A percentile compares a stretch with the other conserved stretches of the same genome.
phyloP scores from a whole-genome alignment of 2,888 invertebrate genomes.

The Chrysina gloriosa region DNA sequence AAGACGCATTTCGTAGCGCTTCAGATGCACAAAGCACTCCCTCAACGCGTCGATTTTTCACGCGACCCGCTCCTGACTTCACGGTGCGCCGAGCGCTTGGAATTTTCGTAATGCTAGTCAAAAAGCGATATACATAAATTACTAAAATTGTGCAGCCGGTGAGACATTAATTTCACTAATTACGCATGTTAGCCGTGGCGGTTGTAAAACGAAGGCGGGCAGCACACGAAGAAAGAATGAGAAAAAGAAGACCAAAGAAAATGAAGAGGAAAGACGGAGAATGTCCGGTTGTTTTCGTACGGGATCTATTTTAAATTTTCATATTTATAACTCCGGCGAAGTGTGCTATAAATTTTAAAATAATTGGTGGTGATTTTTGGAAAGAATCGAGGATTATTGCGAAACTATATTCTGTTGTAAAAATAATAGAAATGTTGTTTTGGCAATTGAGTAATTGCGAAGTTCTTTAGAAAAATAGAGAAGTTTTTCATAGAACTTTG shows the following conservation, averaged over 20 bases:
- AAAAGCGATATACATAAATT: constrained; percentile 33
- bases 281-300: not conserved
- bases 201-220: not conserved
- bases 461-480: too few relatives aligned
- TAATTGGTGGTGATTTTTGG: not conserved
- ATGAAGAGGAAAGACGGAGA: not conserved
- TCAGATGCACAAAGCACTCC: not conserved
- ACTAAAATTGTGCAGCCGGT: constrained; percentile 39
- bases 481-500: too few relatives aligned
- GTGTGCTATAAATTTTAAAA: constrained; percentile 9
- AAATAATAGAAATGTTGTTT: too few relatives aligned
- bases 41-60: not conserved
- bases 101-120: constrained; percentile 31
- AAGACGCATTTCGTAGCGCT: not conserved
- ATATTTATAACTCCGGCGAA: not conserved
- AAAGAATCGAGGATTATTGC: not conserved
- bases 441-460: too few relatives aligned
- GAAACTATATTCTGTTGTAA: too few relatives aligned
- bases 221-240: not conserved
- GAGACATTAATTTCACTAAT: constrained; percentile 44
- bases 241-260: not conserved
- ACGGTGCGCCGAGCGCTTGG: constrained; percentile 5
- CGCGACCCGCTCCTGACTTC: not conserved
- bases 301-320: not conserved
- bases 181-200: constrained; percentile 32